phyloP scores from a whole-genome alignment of 2,113 vertebrate genomes.

The Crotophaga sulcirostris region DNA sequence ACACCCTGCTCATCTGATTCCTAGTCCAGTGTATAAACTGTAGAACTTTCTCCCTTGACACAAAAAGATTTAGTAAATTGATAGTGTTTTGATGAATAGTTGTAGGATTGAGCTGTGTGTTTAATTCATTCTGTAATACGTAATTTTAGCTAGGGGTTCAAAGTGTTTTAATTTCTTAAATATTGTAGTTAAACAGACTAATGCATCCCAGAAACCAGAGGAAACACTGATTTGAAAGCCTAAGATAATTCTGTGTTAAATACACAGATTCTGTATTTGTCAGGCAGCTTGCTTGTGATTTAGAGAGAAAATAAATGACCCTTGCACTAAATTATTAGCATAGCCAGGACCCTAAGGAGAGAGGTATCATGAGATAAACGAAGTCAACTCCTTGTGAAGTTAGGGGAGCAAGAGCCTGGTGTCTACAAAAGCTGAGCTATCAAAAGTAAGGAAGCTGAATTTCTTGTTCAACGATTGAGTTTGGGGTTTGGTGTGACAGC shows the following conservation, averaged over 20 bases:
- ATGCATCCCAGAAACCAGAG: not conserved
- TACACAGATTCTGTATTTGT: not conserved
- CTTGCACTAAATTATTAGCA: not conserved
- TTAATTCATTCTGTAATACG: not conserved
- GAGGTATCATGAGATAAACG: not conserved
- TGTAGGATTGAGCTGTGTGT: not conserved
- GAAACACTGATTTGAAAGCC: not conserved
- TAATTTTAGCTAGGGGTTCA: not conserved
- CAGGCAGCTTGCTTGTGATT: not conserved
- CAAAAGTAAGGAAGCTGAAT: not conserved
- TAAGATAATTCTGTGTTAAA: not conserved
- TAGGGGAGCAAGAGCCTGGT: not conserved
- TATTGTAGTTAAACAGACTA: not conserved
- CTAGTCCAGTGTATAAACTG: not conserved
- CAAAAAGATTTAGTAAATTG: not conserved
- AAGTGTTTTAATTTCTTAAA: not conserved
- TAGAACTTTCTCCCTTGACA: not conserved
- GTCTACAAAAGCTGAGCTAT: not conserved
- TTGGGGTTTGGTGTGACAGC: not conserved
- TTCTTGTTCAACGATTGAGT: not conserved
- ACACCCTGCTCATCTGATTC: not conserved
- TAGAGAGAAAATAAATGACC: too few relatives aligned
- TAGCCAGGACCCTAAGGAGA: not conserved
- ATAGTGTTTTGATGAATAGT: not conserved
- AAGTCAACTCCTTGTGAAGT: not conserved